Base-by-base conservation (phyloP, 2,113 vertebrate genomes). In the Diadophis punctatus region DNA sequence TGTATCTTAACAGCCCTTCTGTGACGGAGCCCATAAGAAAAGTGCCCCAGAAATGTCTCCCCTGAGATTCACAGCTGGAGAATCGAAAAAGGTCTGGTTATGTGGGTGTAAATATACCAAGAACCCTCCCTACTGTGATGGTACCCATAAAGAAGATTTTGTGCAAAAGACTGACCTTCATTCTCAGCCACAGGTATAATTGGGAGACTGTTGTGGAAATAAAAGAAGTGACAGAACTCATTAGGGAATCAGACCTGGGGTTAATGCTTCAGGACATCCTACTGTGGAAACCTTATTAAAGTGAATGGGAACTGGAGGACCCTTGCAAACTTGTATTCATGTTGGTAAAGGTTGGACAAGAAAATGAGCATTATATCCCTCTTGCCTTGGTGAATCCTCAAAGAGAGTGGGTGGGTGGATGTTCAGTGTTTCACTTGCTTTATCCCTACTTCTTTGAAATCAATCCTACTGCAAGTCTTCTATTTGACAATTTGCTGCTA, bases 41-140 rank as follows among this genome's bases (percentile, higher is more conserved):
- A 93, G 96, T 10, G 96, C 97, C 1, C 98, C 97, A 0, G 96
- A 95, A 90, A 91, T 98, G 58, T 27, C 96, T 23, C 98, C 98
- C 0, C 91, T 99, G 25, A 98, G 96, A 92, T 99, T 99, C 97
- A 97, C 94, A 27, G 95, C 96, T 0, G 86, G 97, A 10, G 96
- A 97, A 94, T 97, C 97, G 27, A 34, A 63, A 43, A 87, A 8
- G 0, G 96, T 96, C n/a, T 87, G 95, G 96, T 97, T 99, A 1
- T 99, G 98, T 0, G 98, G 98, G 87, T 99, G 98, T 93, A 99
- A 99, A 86, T 97, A 97, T 90, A 98, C 98, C 8, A 96, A 94
- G 91, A 96, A 80, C 2, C 95, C 98, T 2, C 98, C 98, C 0
- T 98, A 97, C 95, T 99, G 98, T 0, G 98, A 99, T 1, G 98